Base-by-base conservation (phyloP, 2,888 invertebrate genomes). In the Lamellibrachia satsuma region DNA sequence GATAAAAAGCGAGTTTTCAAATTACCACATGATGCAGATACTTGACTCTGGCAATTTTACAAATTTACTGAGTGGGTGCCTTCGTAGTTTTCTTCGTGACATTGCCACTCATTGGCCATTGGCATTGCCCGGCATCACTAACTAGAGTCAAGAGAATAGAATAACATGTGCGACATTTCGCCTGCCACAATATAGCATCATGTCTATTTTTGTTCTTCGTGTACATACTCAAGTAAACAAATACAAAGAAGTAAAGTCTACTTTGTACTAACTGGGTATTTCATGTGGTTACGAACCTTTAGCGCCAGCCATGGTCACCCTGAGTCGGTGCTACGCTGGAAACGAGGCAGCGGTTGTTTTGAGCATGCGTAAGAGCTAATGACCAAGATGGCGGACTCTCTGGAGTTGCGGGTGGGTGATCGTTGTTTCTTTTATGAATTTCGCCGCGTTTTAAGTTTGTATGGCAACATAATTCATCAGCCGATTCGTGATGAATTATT, bases 201-300 rank as follows among this genome's bases (percentile, higher is more conserved):
- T 22, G 75, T 75, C 11, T 75, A 75, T 22, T 75, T 75, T 6
- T 75, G 75, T 2, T 75, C 75, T 75, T 22, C 75, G 75, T 75
- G 75, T 75, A 75, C 75, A 75, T 75, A 6, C n/a, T 75, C 75
- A 75, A 22, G 22, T 75, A 75, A 75, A 15, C 22, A 0, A 75
- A 75, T 75, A 22, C 75, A 75, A 22, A 22, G 15, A 15, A 75
- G n/a, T n/a, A 75, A 75, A 6, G 75, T 75, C 75, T 75, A 75
- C 15, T 3, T 75, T 75, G 22, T 75, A 75, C 22, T 75, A 75
- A n/a, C 15, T 22, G 15, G 22, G 75, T 11, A 22, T 75, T 75
- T 75, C n/a, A 75, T 75, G 75, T 75, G 75, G 75, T 75, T 75
- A 75, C 75, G n/a, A 75, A 75, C 75, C 75, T 75, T 75, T 75